Evolutionary conservation across 2,113 vertebrate species (phyloP), one percentile per base, ranked within the genome.

Genomic region (Polypterus bichir): DNA sequence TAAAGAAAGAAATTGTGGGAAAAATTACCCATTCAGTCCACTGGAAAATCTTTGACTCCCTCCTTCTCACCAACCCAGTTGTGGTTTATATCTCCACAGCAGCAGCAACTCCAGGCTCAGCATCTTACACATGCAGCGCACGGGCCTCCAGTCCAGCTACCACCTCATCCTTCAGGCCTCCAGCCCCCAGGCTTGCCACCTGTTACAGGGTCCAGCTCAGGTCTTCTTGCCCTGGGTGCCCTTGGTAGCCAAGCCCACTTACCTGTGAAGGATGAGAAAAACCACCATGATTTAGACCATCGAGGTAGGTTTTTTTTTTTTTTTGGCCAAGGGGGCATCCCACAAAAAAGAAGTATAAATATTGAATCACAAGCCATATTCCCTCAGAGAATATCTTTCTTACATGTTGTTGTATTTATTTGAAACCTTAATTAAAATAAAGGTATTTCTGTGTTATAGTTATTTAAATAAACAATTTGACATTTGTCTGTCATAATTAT

Each of bases 21-120:
- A 27, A 27, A 27, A 27, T 27, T 27, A 27, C 1, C 27, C 27
- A 27, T 27, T 27, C 27, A 27, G 27, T 27, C 27, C 27, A 27
- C 27, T 27, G 27, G 27, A 27, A 27, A 27, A 27, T 27, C 27
- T 27, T 27, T 27, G 27, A 57, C 51, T 54, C 10, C 8, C 54
- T 47, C 60, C 27, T 62, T 76, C 80, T 77, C 76, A 73, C 77
- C 69, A 66, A 84, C 82, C 79, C 79, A 83, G 77, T 83, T 74
- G 78, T 76, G 74, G 59, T 74, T 54, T 77, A 74, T 77, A 60
- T 83, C 71, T 66, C 83, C 83, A 69, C 88, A 97, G 94, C 94
- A 98, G 84, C 94, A 97, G 84, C 94, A 97, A 78, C 92, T 97
- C 67, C 93, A 97, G 86, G 93, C 93, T 1, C 93, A 97, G 78